phyloP scores from a whole-genome alignment of 2,113 vertebrate species.

The Hydrochoerus hydrochaeris region DNA sequence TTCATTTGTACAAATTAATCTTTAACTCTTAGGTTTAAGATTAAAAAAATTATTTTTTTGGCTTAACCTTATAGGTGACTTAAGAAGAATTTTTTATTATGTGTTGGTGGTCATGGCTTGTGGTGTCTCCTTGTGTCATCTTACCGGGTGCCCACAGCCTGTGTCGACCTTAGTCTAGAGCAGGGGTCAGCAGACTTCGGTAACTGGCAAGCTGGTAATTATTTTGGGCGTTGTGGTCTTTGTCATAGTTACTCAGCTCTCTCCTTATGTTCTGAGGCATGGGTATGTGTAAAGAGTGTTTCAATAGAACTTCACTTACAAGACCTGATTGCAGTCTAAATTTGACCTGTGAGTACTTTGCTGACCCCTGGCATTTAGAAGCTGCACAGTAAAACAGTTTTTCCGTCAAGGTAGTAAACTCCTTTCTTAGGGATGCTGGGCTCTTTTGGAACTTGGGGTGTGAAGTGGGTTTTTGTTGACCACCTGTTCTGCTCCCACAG shows the following conservation, averaged over 20 bases:
- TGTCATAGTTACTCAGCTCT: background rate
- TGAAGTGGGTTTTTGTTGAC: slow-evolving; percentile 7
- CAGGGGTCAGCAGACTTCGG: background rate
- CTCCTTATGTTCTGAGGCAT: background rate
- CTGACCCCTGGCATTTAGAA: background rate
- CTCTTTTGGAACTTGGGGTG: background rate
- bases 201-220: background rate
- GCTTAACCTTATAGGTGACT: background rate
- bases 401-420: background rate
- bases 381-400: background rate
- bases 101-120: background rate
- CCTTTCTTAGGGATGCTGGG: background rate
- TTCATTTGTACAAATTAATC: background rate
- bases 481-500: background rate
- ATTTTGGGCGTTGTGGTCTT: background rate
- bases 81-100: background rate
- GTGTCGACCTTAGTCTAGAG: background rate
- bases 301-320: background rate
- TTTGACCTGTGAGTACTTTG: background rate
- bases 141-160: background rate
- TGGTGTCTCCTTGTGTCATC: background rate
- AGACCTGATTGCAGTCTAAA: background rate
- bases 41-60: background rate
- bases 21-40: background rate
- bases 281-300: background rate